These are phyloP conservation scores for Uropetala carovei DNA, from an alignment of 2,888 invertebrate species.

Conservation along the genomic window DNA sequence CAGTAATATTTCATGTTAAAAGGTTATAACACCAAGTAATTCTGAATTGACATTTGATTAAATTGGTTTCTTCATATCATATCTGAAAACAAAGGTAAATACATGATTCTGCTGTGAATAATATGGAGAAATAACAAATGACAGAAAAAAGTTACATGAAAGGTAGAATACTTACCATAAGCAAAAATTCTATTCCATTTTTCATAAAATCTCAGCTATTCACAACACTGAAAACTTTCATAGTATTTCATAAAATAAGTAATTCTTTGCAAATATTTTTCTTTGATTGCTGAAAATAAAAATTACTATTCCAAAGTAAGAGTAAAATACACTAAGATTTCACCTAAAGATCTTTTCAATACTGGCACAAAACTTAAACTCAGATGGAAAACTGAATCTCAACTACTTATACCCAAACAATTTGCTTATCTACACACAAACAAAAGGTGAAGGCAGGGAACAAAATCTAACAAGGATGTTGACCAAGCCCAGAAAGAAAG, in stretches of 20 bases:
- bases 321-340: not conserved
- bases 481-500: not conserved
- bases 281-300: not conserved
- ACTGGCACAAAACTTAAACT: not conserved
- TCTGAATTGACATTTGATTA: too few species aligned
- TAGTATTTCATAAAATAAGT: not conserved
- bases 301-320: too few species aligned
- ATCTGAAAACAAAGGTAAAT: too few species aligned
- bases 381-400: not conserved
- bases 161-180: too few species aligned
- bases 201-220: not conserved
- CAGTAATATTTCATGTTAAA: too few species aligned
- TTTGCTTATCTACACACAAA: not conserved
- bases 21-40: too few species aligned
- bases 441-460: not conserved
- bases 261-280: not conserved
- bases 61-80: too few species aligned
- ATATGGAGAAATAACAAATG: too few species aligned
- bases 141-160: too few species aligned
- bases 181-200: not conserved
- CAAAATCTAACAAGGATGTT: conserved; percentile 31
- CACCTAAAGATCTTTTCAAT: not conserved
- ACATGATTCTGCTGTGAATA: too few species aligned
- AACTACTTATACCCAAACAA: not conserved
- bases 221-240: not conserved